Evolutionary conservation across 2,888 invertebrate genomes (phyloP).

Genomic region (Dexiosoma caninum): DNA sequence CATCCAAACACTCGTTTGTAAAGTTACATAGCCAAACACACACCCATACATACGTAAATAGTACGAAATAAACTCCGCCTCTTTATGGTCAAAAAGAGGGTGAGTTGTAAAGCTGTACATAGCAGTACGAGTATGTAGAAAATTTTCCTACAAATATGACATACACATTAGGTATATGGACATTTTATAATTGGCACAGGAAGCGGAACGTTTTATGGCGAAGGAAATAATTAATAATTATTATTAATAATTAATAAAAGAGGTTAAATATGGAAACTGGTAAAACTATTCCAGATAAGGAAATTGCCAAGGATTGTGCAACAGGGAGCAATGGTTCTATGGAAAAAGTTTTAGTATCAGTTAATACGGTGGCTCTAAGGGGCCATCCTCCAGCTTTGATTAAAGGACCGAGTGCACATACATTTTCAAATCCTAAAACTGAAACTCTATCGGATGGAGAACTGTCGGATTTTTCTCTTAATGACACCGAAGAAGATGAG

Average conservation of each 20-base stretch:
- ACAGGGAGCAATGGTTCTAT: background rate
- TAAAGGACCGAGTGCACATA: background rate
- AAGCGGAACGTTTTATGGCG: background rate
- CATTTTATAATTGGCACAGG: slow-evolving; percentile 40
- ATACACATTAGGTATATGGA: slow-evolving; percentile 40
- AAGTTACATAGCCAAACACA: slow-evolving; percentile 16
- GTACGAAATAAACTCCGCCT: slow-evolving; percentile 60
- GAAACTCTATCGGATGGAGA: slow-evolving; percentile 77
- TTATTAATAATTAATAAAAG: slow-evolving; percentile 11
- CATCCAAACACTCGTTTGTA: slow-evolving; percentile 48
- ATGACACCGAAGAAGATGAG: slow-evolving; percentile 88
- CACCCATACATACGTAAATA: background rate
- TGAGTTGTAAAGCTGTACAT: slow-evolving; percentile 13
- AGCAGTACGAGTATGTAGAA: slow-evolving; percentile 25
- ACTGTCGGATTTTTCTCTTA: slow-evolving; percentile 83
- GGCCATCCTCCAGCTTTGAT: slow-evolving; percentile 60
- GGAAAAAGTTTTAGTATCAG: slow-evolving; percentile 5
- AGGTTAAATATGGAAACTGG: slow-evolving; percentile 15
- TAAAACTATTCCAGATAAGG: slow-evolving; percentile 16
- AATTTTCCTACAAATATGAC: slow-evolving; percentile 35
- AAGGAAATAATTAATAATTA: slow-evolving; percentile 2
- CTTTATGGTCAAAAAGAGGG: slow-evolving; percentile 19
- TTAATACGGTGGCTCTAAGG: slow-evolving; percentile 54
- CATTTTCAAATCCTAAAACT: slow-evolving; percentile 70
- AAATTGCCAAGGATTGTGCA: background rate